phyloP scores from a whole-genome alignment of 2,888 invertebrate species.

The Alentia gelatinosa region DNA sequence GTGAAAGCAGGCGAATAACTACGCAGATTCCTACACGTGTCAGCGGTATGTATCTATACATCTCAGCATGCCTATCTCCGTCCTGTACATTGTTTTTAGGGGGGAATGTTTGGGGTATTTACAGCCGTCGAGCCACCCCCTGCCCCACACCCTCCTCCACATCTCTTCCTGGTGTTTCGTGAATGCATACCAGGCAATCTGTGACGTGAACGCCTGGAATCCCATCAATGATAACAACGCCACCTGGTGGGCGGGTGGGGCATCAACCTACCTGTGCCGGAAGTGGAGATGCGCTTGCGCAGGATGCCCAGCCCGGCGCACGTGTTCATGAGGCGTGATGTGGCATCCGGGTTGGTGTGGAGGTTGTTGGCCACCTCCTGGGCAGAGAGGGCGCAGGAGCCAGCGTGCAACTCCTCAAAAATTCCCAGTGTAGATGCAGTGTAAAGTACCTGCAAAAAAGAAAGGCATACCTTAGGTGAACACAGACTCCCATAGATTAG shows the following conservation, averaged over 20 bases:
- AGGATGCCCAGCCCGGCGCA: constrained; percentile 67
- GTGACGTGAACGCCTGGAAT: constrained; percentile 18
- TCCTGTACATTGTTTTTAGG: background rate
- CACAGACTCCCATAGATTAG: no score
- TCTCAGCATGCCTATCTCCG: constrained; percentile 26
- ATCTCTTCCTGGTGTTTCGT: background rate
- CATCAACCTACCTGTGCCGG: constrained; percentile 9
- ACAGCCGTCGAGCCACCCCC: background rate
- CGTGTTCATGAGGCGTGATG: constrained; percentile 68
- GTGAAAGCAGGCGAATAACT: background rate
- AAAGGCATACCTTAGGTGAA: background rate
- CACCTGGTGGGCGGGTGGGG: background rate
- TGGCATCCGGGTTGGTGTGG: constrained; percentile 65
- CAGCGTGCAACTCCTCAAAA: constrained; percentile 69
- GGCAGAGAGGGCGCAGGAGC: constrained; percentile 62
- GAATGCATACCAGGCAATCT: background rate
- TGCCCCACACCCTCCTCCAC: background rate
- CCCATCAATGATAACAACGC: constrained; percentile 9
- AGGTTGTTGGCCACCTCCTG: constrained; percentile 66
- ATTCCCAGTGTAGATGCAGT: constrained; percentile 69
- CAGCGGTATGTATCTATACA: background rate
- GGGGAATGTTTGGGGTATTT: background rate
- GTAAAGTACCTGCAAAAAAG: constrained; percentile 66
- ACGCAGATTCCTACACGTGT: background rate
- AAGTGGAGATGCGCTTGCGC: constrained; percentile 59